These are phyloP conservation scores for Origma solitaria DNA, from an alignment of 2,113 vertebrate genomes.

Conservation along the genomic window DNA sequence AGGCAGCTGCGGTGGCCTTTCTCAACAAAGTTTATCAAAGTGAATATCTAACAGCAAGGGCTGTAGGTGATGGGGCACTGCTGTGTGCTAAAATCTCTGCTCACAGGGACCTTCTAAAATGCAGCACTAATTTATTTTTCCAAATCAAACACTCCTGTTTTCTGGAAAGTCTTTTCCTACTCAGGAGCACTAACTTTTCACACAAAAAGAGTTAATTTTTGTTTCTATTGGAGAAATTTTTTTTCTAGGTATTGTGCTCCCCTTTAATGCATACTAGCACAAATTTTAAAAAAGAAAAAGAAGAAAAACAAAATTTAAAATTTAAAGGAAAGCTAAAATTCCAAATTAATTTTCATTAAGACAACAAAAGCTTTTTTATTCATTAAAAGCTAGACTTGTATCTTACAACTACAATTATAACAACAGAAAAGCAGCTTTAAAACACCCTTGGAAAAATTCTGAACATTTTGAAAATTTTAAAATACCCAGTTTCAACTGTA, in stretches of 20 bases:
- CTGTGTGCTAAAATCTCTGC: background rate
- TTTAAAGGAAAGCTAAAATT: background rate
- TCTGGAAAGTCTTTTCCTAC: background rate
- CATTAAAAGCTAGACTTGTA: background rate
- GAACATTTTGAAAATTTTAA: background rate
- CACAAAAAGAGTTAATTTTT: background rate
- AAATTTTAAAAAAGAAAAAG: fast-evolving
- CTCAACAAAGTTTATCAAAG: background rate
- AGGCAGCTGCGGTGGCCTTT: slow-evolving; percentile 37
- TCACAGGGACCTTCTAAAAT: background rate
- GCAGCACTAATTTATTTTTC: background rate
- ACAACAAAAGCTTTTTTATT: background rate
- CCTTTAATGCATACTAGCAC: background rate
- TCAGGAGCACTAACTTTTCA: background rate
- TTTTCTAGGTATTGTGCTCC: background rate
- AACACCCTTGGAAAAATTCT: background rate
- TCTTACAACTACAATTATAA: background rate
- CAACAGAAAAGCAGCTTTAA: background rate
- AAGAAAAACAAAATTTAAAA: background rate
- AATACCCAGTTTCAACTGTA: background rate
- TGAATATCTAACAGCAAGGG: background rate
- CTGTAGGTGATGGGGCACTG: background rate
- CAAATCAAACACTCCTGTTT: background rate
- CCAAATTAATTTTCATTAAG: background rate
- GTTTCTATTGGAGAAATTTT: background rate